Conservation (phyloP, 2,113 vertebrate genomes). For the Passer montanus region DNA sequence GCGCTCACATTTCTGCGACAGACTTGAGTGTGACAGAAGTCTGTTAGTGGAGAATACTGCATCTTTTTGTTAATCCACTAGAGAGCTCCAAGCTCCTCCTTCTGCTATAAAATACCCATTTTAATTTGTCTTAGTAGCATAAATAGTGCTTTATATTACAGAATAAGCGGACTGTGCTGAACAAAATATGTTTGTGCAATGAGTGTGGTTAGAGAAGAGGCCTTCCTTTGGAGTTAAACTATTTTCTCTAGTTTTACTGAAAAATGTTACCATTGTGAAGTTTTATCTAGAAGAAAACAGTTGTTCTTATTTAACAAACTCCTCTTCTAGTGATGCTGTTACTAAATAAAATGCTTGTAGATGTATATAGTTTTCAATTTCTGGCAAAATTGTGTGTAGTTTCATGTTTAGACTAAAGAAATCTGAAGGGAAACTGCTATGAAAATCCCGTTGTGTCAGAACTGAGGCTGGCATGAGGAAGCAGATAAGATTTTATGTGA, state of each 20-base stretch:
- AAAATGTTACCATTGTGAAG: not conserved
- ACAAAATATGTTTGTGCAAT: not conserved
- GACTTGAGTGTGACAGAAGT: not conserved
- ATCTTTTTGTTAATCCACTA: not conserved
- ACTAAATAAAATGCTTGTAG: not conserved
- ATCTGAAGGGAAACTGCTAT: not conserved
- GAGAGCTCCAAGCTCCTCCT: slow-evolving; percentile 2
- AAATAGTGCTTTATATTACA: not conserved
- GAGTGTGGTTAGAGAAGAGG: not conserved
- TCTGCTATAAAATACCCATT: not conserved
- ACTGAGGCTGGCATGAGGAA: not conserved
- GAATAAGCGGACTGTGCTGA: not conserved
- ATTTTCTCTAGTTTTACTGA: not conserved
- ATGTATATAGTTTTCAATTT: not conserved
- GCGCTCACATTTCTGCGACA: not conserved
- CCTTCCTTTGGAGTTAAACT: not conserved
- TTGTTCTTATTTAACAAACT: not conserved
- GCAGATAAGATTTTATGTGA: not conserved
- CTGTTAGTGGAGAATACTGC: not conserved
- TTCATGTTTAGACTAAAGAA: not conserved
- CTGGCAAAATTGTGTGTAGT: not conserved
- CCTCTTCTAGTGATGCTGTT: not conserved
- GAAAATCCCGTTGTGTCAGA: not conserved
- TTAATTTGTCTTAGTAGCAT: not conserved
- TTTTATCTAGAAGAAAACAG: not conserved